Evolutionary conservation across 53 echinoderm and acorn worm species (phyloP).

Genomic region (Paracentrotus lividus): DNA sequence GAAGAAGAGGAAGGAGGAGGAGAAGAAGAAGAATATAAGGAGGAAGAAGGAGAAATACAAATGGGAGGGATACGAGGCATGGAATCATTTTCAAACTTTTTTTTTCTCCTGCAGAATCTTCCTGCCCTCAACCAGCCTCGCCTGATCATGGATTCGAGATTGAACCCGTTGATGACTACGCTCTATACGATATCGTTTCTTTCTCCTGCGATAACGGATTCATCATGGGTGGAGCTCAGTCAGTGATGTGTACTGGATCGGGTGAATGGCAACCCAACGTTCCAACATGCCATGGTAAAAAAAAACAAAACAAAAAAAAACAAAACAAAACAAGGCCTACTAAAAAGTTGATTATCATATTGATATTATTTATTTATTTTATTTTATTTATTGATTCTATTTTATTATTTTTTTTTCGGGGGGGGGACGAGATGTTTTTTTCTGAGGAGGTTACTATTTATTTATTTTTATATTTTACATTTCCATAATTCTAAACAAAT

Average conservation of each 20-base stretch:
- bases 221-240: background rate
- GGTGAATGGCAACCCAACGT: conserved; percentile 15
- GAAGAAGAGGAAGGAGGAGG: background rate
- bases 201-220: conserved; percentile 18
- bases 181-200: conserved; percentile 9
- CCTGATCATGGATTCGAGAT: conserved; percentile 21
- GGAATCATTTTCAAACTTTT: background rate
- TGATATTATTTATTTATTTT: too few species aligned
- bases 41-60: background rate
- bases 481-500: too few species aligned
- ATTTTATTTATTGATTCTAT: too few species aligned
- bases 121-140: background rate
- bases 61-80: background rate
- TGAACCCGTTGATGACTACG: conserved; percentile 4
- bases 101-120: background rate
- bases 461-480: too few species aligned
- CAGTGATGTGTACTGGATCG: background rate
- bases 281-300: conserved; percentile 17
- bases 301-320: too few species aligned
- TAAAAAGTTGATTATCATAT: too few species aligned
- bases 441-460: too few species aligned
- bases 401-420: too few species aligned
- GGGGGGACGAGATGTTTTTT: too few species aligned
- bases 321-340: too few species aligned
- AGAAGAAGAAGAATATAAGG: background rate